A percentile compares a stretch with the other conserved stretches of the same genome.
Conservation (phyloP, 2,113 vertebrate genomes). For the Ctenodactylus gundi region DNA sequence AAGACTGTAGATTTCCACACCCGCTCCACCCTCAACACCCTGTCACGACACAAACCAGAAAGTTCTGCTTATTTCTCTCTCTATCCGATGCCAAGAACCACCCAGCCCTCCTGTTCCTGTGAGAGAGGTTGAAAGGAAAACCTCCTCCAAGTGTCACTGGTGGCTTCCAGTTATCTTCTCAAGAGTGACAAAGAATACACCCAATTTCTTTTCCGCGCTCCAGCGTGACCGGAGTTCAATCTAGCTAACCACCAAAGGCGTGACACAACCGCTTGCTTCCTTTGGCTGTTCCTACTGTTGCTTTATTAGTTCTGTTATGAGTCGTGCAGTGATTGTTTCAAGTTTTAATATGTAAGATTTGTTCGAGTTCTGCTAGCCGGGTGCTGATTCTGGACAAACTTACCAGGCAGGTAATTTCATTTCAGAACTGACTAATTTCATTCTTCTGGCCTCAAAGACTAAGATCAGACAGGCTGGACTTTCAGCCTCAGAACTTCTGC, state of each 20-base stretch:
- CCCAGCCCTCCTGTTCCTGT: background rate
- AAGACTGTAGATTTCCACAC: background rate
- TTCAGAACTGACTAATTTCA: slow-evolving; percentile 2
- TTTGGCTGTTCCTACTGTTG: background rate
- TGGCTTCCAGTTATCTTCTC: background rate
- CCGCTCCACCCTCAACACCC: background rate
- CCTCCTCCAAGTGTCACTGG: too few species aligned
- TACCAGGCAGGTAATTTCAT: background rate
- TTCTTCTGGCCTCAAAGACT: background rate
- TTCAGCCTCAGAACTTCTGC: background rate
- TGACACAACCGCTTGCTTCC: background rate
- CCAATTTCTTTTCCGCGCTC: background rate
- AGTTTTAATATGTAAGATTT: background rate
- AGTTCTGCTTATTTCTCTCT: background rate
- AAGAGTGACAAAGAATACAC: background rate
- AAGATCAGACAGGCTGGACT: background rate
- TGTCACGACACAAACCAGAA: background rate
- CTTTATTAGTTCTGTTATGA: background rate
- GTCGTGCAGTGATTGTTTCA: background rate
- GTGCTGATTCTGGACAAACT: background rate
- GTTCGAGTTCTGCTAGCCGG: background rate
- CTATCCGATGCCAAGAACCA: background rate
- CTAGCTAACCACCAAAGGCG: fast-evolving
- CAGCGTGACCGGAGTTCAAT: background rate
- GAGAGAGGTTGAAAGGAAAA: background rate